These are phyloP conservation scores for Trachymyrmex septentrionalis DNA, from an alignment of 1,140 invertebrate genomes.

Conservation along the genomic window DNA sequence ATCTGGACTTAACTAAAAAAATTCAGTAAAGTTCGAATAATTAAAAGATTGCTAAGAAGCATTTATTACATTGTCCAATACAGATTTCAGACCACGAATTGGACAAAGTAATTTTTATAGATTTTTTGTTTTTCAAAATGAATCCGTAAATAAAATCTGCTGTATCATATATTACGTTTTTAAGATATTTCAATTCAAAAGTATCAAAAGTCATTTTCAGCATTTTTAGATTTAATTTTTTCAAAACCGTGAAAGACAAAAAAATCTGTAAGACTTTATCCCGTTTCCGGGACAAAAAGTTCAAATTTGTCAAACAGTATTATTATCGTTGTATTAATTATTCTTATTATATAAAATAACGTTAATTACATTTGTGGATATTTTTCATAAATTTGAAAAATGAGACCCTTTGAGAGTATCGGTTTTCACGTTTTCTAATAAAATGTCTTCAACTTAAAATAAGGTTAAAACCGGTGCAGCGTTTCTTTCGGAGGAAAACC, in stretches of 20 bases:
- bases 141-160: no score
- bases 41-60: background rate
- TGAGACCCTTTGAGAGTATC: no score
- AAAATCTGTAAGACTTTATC: no score
- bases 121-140: no score
- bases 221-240: no score
- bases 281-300: no score
- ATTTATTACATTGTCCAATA: background rate
- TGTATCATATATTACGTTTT: no score
- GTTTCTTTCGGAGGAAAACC: background rate
- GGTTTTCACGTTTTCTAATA: background rate
- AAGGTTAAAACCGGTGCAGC: background rate
- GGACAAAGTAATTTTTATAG: no score
- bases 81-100: no score
- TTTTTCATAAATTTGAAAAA: slow-evolving; percentile 12
- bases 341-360: background rate
- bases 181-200: no score
- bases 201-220: no score
- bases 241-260: no score
- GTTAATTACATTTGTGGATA: background rate
- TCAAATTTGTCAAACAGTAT: background rate
- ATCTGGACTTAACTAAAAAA: background rate
- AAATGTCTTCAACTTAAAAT: background rate
- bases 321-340: background rate
- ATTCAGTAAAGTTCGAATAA: background rate